Percentiles rank a stretch among this genome's conserved stretches.
phyloP scores from a whole-genome alignment of 2,113 vertebrate genomes.

The zebrafish (Danio rerio) region GRCz12tu NC_133181.1:50870001-50870500 shows the following conservation, averaged over 20 bases:
- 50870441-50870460: background rate
- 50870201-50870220: background rate
- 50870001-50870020: no score
- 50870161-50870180: no score
- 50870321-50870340: constrained; percentile 83
- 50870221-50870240: background rate
- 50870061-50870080: no score
- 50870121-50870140: no score
- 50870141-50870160: no score
- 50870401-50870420: background rate
- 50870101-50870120: no score
- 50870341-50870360: background rate
- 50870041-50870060: no score
- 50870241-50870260: background rate
- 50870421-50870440: background rate
- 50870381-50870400: background rate
- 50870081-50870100: no score
- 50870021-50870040: no score
- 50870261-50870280: constrained; percentile 94
- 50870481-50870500: background rate
- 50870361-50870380: background rate
- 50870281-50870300: constrained; percentile 95
- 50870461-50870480: constrained; percentile 1
- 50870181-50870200: background rate
- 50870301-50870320: constrained; percentile 93